phyloP scores from a whole-genome alignment of 2,797 vertebrate genomes.

The Hippopotamyrus pictus region DNA sequence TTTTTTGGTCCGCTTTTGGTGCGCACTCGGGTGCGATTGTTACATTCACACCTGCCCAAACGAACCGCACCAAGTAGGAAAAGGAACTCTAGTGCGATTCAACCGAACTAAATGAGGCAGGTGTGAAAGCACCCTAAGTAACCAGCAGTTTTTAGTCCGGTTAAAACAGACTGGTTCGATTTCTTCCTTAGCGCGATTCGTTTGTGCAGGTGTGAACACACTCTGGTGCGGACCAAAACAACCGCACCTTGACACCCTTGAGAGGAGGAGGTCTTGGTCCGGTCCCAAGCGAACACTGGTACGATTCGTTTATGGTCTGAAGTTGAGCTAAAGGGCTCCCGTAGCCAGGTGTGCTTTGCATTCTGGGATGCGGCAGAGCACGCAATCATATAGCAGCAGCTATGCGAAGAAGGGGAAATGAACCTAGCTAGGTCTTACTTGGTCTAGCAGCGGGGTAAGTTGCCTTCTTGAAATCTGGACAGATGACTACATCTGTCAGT shows the following conservation, averaged over 20 bases:
- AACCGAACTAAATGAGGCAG: too few species aligned
- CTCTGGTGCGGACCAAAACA: not conserved
- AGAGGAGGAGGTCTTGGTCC: not conserved
- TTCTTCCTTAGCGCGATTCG: not conserved
- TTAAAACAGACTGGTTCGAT: not conserved
- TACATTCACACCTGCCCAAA: too few species aligned
- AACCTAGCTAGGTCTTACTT: not conserved
- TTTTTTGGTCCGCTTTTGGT: too few species aligned
- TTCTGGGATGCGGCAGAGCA: not conserved
- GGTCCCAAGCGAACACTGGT: not conserved
- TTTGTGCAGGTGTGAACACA: not conserved
- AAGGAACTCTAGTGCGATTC: too few species aligned
- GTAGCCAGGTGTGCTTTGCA: not conserved
- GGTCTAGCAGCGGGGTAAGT: not conserved
- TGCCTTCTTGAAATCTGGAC: not conserved
- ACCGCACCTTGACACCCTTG: not conserved
- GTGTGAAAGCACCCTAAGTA: too few species aligned
- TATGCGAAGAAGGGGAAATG: not conserved
- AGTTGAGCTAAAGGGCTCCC: not conserved
- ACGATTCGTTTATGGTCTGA: not conserved
- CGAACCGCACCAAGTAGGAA: too few species aligned
- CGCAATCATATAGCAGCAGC: not conserved
- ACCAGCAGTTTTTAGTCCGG: not conserved
- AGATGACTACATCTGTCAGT: not conserved
- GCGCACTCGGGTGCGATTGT: too few species aligned